These are phyloP conservation scores for Brachyalestes nurse DNA, from an alignment of 2,797 vertebrate species.

Conservation along the genomic window DNA sequence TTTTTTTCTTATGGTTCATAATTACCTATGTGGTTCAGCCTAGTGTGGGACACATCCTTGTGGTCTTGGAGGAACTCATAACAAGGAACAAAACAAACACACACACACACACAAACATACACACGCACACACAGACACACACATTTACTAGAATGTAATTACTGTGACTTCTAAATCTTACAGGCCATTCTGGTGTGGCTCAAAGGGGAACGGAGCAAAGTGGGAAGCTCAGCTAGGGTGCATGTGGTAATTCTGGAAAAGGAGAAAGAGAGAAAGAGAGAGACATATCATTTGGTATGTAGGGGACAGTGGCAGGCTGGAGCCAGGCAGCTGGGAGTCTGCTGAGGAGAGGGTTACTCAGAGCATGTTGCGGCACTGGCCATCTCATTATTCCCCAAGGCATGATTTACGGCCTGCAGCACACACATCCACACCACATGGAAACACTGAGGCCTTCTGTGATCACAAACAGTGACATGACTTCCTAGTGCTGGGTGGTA, in stretches of 20 bases:
- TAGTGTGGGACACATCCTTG: slow-evolving; percentile 1
- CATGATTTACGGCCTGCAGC: slow-evolving; percentile 18
- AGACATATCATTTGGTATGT: slow-evolving; percentile 25
- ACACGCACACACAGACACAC: slow-evolving; percentile 4
- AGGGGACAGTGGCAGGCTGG: slow-evolving; percentile 10
- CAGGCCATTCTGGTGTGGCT: slow-evolving; percentile 4
- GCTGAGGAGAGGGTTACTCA: slow-evolving; percentile 13
- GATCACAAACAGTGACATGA: slow-evolving; percentile 10
- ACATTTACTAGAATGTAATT: slow-evolving; percentile 30
- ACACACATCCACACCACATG: background rate
- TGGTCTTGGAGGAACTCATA: background rate
- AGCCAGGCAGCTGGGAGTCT: slow-evolving; percentile 26
- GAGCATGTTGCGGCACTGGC: slow-evolving; percentile 1
- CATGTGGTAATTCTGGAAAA: slow-evolving; percentile 8
- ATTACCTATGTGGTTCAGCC: slow-evolving; percentile 10
- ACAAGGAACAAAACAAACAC: slow-evolving; percentile 2
- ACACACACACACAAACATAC: slow-evolving; percentile 5
- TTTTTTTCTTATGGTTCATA: background rate
- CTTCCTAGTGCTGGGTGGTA: background rate
- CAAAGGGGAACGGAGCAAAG: background rate
- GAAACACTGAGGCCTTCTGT: slow-evolving; percentile 7
- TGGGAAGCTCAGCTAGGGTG: slow-evolving; percentile 9
- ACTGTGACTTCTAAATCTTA: slow-evolving; percentile 31
- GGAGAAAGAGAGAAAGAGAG: background rate
- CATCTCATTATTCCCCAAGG: slow-evolving; percentile 16